Base-by-base conservation (phyloP, 2,888 invertebrate genomes). In the Ceratothoa steindachneri region DNA sequence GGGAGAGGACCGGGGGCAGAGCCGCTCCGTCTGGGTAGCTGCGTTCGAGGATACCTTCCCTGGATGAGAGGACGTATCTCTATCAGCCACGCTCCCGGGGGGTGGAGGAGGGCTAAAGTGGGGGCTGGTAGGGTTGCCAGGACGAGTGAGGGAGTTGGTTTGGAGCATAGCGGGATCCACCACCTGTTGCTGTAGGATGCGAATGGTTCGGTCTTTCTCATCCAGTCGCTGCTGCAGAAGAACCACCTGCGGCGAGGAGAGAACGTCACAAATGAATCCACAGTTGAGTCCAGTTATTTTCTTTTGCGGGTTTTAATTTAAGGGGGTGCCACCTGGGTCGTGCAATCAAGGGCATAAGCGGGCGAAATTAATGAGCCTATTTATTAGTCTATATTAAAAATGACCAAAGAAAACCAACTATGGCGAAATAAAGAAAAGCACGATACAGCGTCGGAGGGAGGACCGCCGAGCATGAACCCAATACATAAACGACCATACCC, bases 171-270 rank as follows among this genome's bases (percentile, higher is more conserved):
- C 19, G 30, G 30, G 52, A 60, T 72, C 66, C 0, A 88, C 87
- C 87, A 92, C 89, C 85, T 91, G 89, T 82, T 90, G 89, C 85
- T 93, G 92, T 84, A 94, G 87, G 83, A 90, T 87, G 83, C 90
- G 89, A 85, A 94, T 92, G 83, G 90, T 89, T 81, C 91, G 88
- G 84, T 94, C 93, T 83, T 90, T 90, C 85, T 95, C 93, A 84
- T 94, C 93, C 82, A 93, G 86, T 87, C 94, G 93, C 82, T 93
- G 88, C 87, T 90, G 86, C 9, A 84, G 81, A 66, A 83, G 80
- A 53, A 82, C 81, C 65, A 83, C 82, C 83, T 83, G 75, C 22
- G 7, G 41, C 15, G 15, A n/a, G n/a, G n/a, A n/a, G n/a, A n/a
- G n/a, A n/a, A n/a, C n/a, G n/a, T n/a, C n/a, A n/a, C n/a, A n/a